Conservation (phyloP, 1,140 invertebrate species). For the Oreohelix idahoensis region DNA sequence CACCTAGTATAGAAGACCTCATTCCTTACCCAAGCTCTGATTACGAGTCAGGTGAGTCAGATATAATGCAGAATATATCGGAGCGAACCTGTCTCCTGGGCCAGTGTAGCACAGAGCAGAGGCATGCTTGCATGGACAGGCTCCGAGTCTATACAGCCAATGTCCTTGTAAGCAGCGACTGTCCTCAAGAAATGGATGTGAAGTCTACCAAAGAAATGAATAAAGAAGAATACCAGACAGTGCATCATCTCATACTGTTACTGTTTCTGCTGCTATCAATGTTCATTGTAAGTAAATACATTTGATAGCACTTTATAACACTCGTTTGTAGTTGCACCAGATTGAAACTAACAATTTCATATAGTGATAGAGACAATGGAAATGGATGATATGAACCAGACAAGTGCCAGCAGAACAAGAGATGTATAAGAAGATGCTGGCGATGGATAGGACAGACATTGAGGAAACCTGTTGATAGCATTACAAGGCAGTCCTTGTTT, state of each 20-base stretch:
- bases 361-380: too few relatives aligned
- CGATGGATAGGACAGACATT: too few relatives aligned
- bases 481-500: too few relatives aligned
- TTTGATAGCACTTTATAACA: too few relatives aligned
- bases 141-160: conserved; percentile 51
- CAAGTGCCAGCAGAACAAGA: too few relatives aligned
- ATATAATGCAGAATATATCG: conserved; percentile 28
- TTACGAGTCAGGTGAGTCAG: neutral
- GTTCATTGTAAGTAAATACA: conserved; percentile 83
- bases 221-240: conserved; percentile 79
- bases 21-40: conserved; percentile 55
- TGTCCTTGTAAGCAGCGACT: conserved; percentile 9
- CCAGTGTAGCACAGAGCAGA: conserved; percentile 56
- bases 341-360: too few relatives aligned
- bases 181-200: conserved; percentile 41
- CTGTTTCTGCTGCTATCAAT: conserved; percentile 87
- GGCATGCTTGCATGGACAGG: conserved; percentile 53
- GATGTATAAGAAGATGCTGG: too few relatives aligned
- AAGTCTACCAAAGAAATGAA: conserved; percentile 36
- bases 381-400: too few relatives aligned
- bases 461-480: too few relatives aligned
- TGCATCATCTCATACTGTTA: conserved; percentile 87
- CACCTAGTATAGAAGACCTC: conserved; percentile 62
- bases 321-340: too few relatives aligned
- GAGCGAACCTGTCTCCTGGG: conserved; percentile 58